These are phyloP conservation scores for Lasioglossum malachurum DNA, from an alignment of 2,888 invertebrate genomes.

Conservation along the genomic window DNA sequence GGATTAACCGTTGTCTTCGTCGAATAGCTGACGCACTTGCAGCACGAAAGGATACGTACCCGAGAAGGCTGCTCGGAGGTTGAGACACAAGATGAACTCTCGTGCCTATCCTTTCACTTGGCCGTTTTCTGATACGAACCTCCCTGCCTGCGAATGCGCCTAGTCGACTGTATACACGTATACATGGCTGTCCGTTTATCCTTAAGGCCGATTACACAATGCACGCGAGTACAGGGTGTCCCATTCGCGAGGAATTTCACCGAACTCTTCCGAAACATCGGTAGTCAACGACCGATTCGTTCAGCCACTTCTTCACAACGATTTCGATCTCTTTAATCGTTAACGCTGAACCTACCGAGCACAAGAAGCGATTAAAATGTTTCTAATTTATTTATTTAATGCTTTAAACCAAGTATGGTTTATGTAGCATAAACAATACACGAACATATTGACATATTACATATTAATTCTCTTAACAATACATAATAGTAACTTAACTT, in stretches of 20 bases:
- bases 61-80: slow-evolving; percentile 65
- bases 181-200: slow-evolving; percentile 57
- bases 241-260: slow-evolving; percentile 35
- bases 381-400: too few species aligned
- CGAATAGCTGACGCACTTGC: slow-evolving; percentile 54
- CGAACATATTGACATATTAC: too few species aligned
- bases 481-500: too few species aligned
- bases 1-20: slow-evolving; percentile 27
- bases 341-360: too few species aligned
- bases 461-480: too few species aligned
- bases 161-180: slow-evolving; percentile 1
- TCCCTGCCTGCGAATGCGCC: slow-evolving; percentile 61
- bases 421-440: too few species aligned
- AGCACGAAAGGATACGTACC: slow-evolving; percentile 51
- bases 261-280: slow-evolving; percentile 10
- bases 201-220: slow-evolving; percentile 66
- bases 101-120: slow-evolving; percentile 78
- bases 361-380: too few species aligned
- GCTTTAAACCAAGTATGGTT: too few species aligned
- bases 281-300: neutral
- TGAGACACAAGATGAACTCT: slow-evolving; percentile 75
- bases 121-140: slow-evolving; percentile 70
- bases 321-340: neutral
- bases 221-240: slow-evolving; percentile 49
- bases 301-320: neutral